Evolutionary conservation across 64 coral and sea anemone genomes (phyloP).

Genomic region (Trachythela sp.): DNA sequence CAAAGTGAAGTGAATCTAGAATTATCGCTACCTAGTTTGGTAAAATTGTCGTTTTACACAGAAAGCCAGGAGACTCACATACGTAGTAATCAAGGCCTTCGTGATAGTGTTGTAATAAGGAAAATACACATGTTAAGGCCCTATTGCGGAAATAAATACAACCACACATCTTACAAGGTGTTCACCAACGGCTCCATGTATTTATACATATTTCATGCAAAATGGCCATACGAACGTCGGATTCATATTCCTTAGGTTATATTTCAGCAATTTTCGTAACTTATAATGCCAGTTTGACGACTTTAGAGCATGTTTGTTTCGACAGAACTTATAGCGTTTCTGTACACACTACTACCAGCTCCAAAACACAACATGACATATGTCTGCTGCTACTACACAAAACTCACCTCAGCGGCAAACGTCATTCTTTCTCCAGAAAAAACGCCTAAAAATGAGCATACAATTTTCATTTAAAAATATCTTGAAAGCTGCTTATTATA

Average conservation of each 20-base stretch:
- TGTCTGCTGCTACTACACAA: background rate
- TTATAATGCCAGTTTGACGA: background rate
- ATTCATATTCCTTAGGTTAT: background rate
- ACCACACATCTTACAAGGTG: background rate
- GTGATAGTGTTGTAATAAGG: background rate
- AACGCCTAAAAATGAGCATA: background rate
- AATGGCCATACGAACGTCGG: background rate
- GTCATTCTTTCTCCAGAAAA: constrained; percentile 28
- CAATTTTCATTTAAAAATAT: background rate
- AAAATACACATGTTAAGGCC: background rate
- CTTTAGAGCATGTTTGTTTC: background rate
- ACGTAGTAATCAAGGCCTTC: background rate
- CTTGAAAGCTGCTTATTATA: background rate
- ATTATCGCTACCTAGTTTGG: background rate
- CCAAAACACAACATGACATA: constrained; percentile 2
- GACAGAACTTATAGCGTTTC: background rate
- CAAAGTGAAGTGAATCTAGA: background rate
- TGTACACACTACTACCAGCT: background rate
- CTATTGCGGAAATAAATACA: background rate
- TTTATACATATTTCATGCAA: background rate
- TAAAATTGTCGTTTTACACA: background rate
- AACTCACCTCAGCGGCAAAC: constrained; percentile 18
- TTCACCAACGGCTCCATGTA: background rate
- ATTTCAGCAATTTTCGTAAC: background rate
- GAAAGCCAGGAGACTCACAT: background rate